phyloP scores from a whole-genome alignment of 2,113 vertebrate genomes.

The Bombycilla garrulus region DNA sequence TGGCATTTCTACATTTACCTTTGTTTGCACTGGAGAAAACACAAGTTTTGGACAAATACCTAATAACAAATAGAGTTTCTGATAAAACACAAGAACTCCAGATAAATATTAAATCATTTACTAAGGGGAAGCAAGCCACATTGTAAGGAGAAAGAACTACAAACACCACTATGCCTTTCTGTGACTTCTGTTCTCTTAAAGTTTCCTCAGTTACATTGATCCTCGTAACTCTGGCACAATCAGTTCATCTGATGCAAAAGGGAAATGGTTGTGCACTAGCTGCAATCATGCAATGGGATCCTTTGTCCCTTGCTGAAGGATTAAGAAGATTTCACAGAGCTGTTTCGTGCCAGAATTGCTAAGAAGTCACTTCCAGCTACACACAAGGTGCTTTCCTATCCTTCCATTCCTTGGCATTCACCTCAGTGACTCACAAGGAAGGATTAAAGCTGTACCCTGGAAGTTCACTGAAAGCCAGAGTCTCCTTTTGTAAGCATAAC shows the following conservation, averaged over 20 bases:
- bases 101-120: neutral
- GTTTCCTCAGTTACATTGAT: neutral
- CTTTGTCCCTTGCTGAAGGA: neutral
- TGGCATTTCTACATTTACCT: neutral
- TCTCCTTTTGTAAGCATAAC: neutral
- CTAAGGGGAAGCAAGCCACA: neutral
- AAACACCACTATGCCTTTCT: neutral
- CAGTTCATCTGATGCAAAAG: neutral
- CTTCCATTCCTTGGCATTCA: neutral
- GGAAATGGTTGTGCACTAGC: neutral
- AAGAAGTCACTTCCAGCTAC: neutral
- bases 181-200: neutral
- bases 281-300: neutral
- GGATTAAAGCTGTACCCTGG: neutral
- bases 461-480: neutral
- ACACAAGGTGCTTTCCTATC: slow-evolving; percentile 18
- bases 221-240: neutral
- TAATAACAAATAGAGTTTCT: neutral
- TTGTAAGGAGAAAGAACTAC: neutral
- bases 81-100: neutral
- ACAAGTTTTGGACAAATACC: neutral
- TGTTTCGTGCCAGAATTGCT: neutral
- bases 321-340: neutral
- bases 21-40: neutral
- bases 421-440: slow-evolving; percentile 27